Percentiles rank a stretch among this genome's conserved stretches.
phyloP scores from a whole-genome alignment of 1,140 invertebrate species.

The Drosophila melanogaster region DNA sequence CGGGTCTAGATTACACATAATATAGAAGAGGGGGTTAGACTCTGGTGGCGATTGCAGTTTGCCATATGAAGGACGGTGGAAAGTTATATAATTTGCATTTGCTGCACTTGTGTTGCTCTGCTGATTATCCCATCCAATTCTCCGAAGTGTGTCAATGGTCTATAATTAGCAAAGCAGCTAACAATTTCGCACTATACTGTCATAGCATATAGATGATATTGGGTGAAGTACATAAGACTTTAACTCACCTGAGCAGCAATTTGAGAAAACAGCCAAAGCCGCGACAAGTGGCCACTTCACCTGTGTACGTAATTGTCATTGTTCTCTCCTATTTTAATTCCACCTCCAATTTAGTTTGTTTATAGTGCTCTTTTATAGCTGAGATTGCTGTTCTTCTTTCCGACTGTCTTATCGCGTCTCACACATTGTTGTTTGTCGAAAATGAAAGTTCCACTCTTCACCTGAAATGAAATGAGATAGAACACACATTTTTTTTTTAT shows the following conservation, averaged over 20 bases:
- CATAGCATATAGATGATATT: slow-evolving; percentile 10
- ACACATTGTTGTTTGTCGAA: slow-evolving; percentile 20
- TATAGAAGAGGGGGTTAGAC: not conserved
- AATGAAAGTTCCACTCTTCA: slow-evolving; percentile 13
- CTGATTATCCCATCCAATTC: slow-evolving; percentile 29
- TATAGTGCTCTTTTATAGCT: slow-evolving; percentile 20
- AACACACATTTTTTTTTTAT: slow-evolving; percentile 3
- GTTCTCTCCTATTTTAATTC: slow-evolving; percentile 33
- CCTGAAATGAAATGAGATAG: slow-evolving; percentile 30
- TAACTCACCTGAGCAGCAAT: slow-evolving; percentile 90
- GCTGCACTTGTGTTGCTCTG: slow-evolving; percentile 33
- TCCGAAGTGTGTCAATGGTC: slow-evolving; percentile 55
- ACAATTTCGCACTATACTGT: slow-evolving; percentile 32
- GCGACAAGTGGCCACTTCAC: slow-evolving; percentile 93
- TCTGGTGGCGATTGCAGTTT: slow-evolving; percentile 34
- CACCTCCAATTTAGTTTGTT: slow-evolving; percentile 31
- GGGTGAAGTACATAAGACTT: slow-evolving; percentile 33
- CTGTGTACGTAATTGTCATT: slow-evolving; percentile 96
- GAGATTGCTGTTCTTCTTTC: slow-evolving; percentile 21
- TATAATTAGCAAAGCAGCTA: slow-evolving; percentile 61
- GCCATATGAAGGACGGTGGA: slow-evolving; percentile 34
- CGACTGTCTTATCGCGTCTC: slow-evolving; percentile 26
- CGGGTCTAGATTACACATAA: slow-evolving; percentile 52
- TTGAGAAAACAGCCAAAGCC: slow-evolving; percentile 94
- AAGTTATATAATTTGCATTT: slow-evolving; percentile 67